Base-by-base conservation (phyloP, 2,888 invertebrate genomes). In the Ophioninae sp. region DNA sequence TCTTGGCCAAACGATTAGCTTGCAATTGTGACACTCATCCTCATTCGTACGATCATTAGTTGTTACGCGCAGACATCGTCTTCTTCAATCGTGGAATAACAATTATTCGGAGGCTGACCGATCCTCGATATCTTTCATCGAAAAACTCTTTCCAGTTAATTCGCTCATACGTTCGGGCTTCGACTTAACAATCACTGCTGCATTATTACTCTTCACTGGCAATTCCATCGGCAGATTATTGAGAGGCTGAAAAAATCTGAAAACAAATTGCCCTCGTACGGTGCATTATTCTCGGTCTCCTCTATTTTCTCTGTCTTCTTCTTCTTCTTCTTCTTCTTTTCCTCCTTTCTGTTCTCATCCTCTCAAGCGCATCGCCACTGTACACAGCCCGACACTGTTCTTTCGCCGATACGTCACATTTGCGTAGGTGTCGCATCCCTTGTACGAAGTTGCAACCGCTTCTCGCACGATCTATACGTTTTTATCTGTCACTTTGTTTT, bases 401-500 rank as follows among this genome's bases (percentile, higher is more conserved):
- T 72, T 63, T 63, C 73, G 61, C 44, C 30, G 61, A 79, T 61
- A 44, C 23, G 20, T 58, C 69, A 76, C 56, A 81, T 77, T 44
- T 39, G 39, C 20, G 67, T 77, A 83, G 80, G 78, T 83, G 81
- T 81, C 83, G 81, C 83, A 78, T 83, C 83, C 81, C 75, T 74
- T 81, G 78, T 82, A 76, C 68, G 81, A 75, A 81, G 83, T 71
- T 81, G 83, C 83, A 81, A 78, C 83, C 78, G 83, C 83, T 83
- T 83, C 71, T 83, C 83, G 83, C 83, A 83, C 83, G 83, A 78
- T 78, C 65, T 81, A 51, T 51, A 78, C 74, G 58, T 65, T 76
- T 73, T 23, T 67, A 59, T 58, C 30, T 59, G 69, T 63, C 23
- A 63, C 63, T 6, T 51, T 51, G 3, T 17, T 17, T 37, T 63